Percentiles rank a stretch among this genome's conserved stretches.
Evolutionary conservation across 2,113 vertebrate species (phyloP).

Genomic region (Rhinopomastus cyanomelas): DNA sequence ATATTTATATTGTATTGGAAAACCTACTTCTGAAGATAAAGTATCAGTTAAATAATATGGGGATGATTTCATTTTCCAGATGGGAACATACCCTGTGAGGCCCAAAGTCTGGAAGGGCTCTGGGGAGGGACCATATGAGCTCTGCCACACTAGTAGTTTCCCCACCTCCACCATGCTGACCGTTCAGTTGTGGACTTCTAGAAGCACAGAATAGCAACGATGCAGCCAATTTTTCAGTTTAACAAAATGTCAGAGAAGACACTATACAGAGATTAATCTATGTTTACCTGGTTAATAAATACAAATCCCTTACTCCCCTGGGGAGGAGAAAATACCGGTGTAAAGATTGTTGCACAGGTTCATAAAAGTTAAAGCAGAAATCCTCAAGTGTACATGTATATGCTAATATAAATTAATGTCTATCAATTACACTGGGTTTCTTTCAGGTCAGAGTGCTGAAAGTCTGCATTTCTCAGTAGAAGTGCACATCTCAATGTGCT

Average conservation of each 20-base stretch:
- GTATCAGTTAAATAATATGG: neutral
- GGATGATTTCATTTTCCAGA: neutral
- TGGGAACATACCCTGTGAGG: neutral
- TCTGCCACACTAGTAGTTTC: neutral
- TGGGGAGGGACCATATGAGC: neutral
- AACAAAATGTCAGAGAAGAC: neutral
- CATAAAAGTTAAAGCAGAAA: neutral
- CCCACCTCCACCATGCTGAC: neutral
- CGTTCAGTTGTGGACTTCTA: neutral
- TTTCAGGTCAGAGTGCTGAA: neutral
- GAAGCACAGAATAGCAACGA: neutral
- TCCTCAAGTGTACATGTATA: neutral
- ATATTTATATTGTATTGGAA: neutral
- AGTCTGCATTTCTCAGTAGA: neutral
- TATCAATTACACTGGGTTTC: neutral
- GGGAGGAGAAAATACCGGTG: neutral
- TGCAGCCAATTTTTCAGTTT: neutral
- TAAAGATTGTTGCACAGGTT: neutral
- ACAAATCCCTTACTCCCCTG: neutral
- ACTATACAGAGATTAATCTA: neutral
- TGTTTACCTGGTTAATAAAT: neutral
- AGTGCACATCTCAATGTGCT: neutral
- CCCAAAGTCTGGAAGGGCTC: neutral
- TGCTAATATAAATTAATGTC: neutral
- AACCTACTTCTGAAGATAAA: neutral